These are phyloP conservation scores for Oryzias woworae DNA, from an alignment of 2,113 vertebrate genomes.

Conservation along the genomic window DNA sequence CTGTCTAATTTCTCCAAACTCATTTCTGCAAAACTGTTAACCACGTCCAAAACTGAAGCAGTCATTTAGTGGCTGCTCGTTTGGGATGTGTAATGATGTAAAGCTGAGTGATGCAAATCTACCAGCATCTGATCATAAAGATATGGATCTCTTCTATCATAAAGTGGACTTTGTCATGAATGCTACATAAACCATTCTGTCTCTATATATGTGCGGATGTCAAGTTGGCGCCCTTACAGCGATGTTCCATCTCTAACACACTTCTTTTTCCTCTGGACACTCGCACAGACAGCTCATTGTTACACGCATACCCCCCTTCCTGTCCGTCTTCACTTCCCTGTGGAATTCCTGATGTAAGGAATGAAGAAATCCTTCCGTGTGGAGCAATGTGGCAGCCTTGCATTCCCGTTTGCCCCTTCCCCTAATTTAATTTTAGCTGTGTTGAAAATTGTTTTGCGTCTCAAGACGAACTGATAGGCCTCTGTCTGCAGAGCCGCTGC, in stretches of 20 bases:
- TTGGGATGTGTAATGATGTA: too few relatives aligned
- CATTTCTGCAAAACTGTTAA: neutral
- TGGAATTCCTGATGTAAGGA: slow-evolving; percentile 66
- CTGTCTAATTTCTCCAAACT: too few relatives aligned
- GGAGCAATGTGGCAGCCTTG: slow-evolving; percentile 43
- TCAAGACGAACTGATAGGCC: slow-evolving; percentile 63
- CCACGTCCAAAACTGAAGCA: too few relatives aligned
- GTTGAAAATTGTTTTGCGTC: slow-evolving; percentile 62
- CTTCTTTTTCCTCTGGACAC: slow-evolving; percentile 43
- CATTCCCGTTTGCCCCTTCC: slow-evolving; percentile 52
- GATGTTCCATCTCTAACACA: slow-evolving; percentile 48
- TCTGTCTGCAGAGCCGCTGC: slow-evolving; percentile 62
- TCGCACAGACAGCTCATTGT: slow-evolving; percentile 73
- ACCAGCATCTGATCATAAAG: slow-evolving; percentile 5
- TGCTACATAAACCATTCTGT: slow-evolving; percentile 40
- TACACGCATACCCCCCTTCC: slow-evolving; percentile 1
- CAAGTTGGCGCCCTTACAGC: slow-evolving; percentile 40
- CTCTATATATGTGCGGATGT: slow-evolving; percentile 35
- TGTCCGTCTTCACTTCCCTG: slow-evolving; percentile 48
- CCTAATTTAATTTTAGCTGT: slow-evolving; percentile 76
- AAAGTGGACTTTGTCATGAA: slow-evolving; percentile 51
- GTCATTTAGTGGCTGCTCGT: too few relatives aligned
- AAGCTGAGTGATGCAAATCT: slow-evolving; percentile 12
- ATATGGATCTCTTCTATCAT: slow-evolving; percentile 22
- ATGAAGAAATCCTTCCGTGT: slow-evolving; percentile 52